Conservation (phyloP, 2,113 vertebrate genomes). For the Vireo altiloquus region DNA sequence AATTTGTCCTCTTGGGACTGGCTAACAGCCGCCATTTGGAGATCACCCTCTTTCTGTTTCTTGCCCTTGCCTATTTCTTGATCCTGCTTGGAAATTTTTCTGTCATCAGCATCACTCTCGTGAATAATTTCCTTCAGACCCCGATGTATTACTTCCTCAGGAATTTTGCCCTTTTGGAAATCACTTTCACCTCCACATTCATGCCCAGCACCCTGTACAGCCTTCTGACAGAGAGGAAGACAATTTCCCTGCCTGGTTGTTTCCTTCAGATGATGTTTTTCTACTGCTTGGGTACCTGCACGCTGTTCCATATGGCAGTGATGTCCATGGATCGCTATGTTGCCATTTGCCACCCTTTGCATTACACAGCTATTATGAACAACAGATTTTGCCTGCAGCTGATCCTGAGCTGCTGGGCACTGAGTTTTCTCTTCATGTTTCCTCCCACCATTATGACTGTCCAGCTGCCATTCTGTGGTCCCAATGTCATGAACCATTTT, state of each 20-base stretch:
- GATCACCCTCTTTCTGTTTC: not conserved
- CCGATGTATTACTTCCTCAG: slow-evolving; percentile 46
- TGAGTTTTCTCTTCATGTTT: not conserved
- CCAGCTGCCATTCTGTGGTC: slow-evolving; percentile 14
- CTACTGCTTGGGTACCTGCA: not conserved
- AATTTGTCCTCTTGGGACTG: slow-evolving; percentile 30
- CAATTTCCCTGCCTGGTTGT: not conserved
- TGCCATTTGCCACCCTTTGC: slow-evolving; percentile 37
- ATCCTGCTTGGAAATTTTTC: slow-evolving; percentile 24
- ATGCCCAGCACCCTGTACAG: slow-evolving; percentile 19
- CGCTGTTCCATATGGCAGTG: not conserved
- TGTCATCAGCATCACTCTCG: not conserved
- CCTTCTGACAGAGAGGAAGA: not conserved
- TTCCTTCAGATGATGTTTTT: slow-evolving; percentile 30
- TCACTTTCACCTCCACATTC: not conserved
- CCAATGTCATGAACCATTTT: slow-evolving; percentile 30
- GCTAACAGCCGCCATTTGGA: not conserved
- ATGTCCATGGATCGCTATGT: slow-evolving; percentile 26
- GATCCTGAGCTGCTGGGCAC: not conserved
- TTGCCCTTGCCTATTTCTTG: not conserved
- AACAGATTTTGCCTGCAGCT: not conserved
- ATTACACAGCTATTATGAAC: slow-evolving; percentile 2
- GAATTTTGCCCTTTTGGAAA: slow-evolving; percentile 38
- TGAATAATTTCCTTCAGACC: not conserved
- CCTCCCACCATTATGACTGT: not conserved